phyloP scores from a whole-genome alignment of 2,797 vertebrate species.

The Hydrocynus forskahlii region DNA sequence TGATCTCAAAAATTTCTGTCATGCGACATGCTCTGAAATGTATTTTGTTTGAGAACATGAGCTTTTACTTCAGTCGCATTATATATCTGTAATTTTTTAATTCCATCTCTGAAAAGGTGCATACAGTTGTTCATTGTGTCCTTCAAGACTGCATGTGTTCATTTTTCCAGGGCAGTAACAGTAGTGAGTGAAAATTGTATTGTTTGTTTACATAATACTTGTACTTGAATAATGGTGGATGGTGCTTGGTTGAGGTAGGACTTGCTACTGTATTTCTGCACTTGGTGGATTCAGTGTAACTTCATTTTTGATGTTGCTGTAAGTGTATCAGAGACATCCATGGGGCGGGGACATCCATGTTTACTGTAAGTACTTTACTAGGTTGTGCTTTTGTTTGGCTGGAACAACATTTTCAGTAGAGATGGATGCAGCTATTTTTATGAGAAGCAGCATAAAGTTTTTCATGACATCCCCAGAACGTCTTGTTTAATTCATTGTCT shows the following conservation, averaged over 20 bases:
- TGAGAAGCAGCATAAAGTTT: slow-evolving; percentile 53
- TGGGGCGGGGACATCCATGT: not conserved
- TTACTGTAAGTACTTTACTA: not conserved
- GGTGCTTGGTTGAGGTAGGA: slow-evolving; percentile 30
- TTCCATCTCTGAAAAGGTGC: slow-evolving; percentile 19
- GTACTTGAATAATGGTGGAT: slow-evolving; percentile 44
- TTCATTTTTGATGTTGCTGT: slow-evolving; percentile 30
- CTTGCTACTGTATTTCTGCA: slow-evolving; percentile 35
- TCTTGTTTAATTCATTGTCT: slow-evolving; percentile 26
- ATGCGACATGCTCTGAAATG: not conserved
- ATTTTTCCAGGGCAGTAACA: slow-evolving; percentile 33
- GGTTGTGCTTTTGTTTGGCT: slow-evolving; percentile 43
- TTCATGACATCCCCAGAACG: slow-evolving; percentile 48
- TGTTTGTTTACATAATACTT: slow-evolving; percentile 8
- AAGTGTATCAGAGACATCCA: not conserved
- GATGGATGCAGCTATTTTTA: slow-evolving; percentile 54
- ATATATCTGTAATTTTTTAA: not conserved
- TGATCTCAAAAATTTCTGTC: not conserved
- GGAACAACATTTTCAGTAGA: slow-evolving; percentile 35
- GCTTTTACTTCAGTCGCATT: not conserved
- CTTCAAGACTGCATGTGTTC: slow-evolving; percentile 41
- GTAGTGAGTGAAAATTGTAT: slow-evolving; percentile 28
- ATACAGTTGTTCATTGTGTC: slow-evolving; percentile 9
- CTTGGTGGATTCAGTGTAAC: slow-evolving; percentile 30
- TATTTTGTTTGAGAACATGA: slow-evolving; percentile 21